A percentile compares a stretch with the other conserved stretches of the same genome.
Evolutionary conservation across 1,140 invertebrate genomes (phyloP).

Genomic region (Arctopsyche grandis): DNA sequence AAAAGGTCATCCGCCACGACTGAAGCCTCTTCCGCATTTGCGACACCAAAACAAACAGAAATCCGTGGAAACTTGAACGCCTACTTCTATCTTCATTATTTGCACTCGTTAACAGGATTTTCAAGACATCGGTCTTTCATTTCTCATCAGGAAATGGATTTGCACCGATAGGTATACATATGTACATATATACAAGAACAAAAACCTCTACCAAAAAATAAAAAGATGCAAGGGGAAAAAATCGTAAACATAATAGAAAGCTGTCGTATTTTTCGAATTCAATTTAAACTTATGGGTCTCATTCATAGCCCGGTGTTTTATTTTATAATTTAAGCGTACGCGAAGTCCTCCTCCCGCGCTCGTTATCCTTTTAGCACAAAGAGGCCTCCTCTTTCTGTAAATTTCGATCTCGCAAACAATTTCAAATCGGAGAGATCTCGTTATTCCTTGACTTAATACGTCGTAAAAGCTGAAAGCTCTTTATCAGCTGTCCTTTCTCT

Average conservation of each 20-base stretch:
- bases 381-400: slow-evolving; percentile 28
- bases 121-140: neutral
- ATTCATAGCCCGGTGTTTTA: no score
- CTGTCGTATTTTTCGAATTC: neutral
- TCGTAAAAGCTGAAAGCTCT: slow-evolving; percentile 53
- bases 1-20: slow-evolving; percentile 8
- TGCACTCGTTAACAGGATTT: slow-evolving; percentile 44
- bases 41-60: slow-evolving; percentile 29
- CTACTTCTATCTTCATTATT: slow-evolving; percentile 39
- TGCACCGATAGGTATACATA: neutral
- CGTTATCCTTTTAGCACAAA: slow-evolving; percentile 31
- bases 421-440: slow-evolving; percentile 53
- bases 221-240: no score
- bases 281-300: no score
- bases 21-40: slow-evolving; percentile 1
- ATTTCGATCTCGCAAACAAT: slow-evolving; percentile 54
- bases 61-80: slow-evolving; percentile 6
- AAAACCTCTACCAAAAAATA: no score
- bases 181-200: no score
- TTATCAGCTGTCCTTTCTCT: slow-evolving; percentile 54
- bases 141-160: slow-evolving; percentile 17
- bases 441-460: slow-evolving; percentile 54
- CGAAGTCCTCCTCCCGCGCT: no score
- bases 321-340: no score
- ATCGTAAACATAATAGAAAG: no score